phyloP scores from a whole-genome alignment of 2,888 invertebrate species.

The Clepsis dumicolana region DNA sequence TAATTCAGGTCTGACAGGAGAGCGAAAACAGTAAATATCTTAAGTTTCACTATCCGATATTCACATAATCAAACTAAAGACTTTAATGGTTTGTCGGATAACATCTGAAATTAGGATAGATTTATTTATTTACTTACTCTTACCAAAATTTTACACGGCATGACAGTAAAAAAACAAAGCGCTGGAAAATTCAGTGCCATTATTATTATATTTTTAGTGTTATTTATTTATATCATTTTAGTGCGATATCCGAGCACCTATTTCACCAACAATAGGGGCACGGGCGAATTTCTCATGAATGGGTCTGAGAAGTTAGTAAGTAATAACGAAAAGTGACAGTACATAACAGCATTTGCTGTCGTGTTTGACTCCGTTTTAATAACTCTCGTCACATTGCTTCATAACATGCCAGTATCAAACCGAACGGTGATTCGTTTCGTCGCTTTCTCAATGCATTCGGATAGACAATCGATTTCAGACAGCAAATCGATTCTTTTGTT shows the following conservation, averaged over 20 bases:
- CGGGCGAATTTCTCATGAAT: not conserved
- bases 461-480: conserved; percentile 31
- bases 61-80: not conserved
- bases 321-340: not conserved
- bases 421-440: conserved; percentile 19
- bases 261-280: no score
- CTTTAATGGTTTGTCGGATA: not conserved
- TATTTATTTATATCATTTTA: not conserved
- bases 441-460: conserved; percentile 28
- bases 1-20: no score
- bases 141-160: no score
- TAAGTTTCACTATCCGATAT: not conserved
- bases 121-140: no score
- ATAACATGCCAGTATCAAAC: conserved; percentile 12
- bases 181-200: no score
- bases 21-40: not conserved
- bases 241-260: no score
- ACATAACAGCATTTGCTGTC: not conserved
- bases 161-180: no score
- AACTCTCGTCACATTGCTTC: not conserved
- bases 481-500: conserved; percentile 40
- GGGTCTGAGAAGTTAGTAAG: not conserved
- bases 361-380: not conserved
- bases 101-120: not conserved
- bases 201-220: no score